Base-by-base conservation (phyloP, 2,113 vertebrate genomes). In the Eudyptes chrysolophus region DNA sequence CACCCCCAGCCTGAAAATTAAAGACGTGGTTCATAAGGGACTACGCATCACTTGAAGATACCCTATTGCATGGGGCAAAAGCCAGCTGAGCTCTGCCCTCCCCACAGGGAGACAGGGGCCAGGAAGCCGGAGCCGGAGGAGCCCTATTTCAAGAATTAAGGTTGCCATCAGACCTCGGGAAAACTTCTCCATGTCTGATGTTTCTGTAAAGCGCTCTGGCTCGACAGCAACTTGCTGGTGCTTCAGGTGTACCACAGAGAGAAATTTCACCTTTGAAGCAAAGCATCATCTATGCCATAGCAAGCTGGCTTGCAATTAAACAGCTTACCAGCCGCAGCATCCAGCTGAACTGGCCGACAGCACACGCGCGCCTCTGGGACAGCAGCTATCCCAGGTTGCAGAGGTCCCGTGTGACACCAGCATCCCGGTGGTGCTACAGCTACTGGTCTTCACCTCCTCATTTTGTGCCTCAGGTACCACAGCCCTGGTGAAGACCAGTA, bases 301-400 rank as follows among this genome's bases (percentile, higher is more conserved):
- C 30, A 54, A 66, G 27, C 38, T 55, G 70, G 27, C 30, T 68
- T 54, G 61, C 38, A 49, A 0, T 27, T 7, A 18, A 75, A 44
- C 8, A 89, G 13, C 34, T 66, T 12, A 16, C 10, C 58, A 57
- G 64, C 9, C 6, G 1, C 58, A 32, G 42, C 10, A 36, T 29
- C 22, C 44, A 72, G 68, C 17, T 74, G 81, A 77, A 51, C 10
- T 2, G 12, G 17, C 51, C 44, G 74, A 22, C 38, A 72, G 68
- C 36, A 14, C 0, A 1, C 0, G 3, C 2, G 5, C 13, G 9
- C 4, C 1, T 52, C 51, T 14, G 71, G 32, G 54, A 22, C 2
- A 1, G 32, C 9, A 11, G 29, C 40, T 84, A 16, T 22, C 72
- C 49, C 20, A 9, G 40, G 40, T 0, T 58, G 30, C 69, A 78